Evolutionary conservation across 2,888 invertebrate genomes (phyloP), one percentile per base, ranked within the genome.

Genomic region (Neoaliturus tenellus): DNA sequence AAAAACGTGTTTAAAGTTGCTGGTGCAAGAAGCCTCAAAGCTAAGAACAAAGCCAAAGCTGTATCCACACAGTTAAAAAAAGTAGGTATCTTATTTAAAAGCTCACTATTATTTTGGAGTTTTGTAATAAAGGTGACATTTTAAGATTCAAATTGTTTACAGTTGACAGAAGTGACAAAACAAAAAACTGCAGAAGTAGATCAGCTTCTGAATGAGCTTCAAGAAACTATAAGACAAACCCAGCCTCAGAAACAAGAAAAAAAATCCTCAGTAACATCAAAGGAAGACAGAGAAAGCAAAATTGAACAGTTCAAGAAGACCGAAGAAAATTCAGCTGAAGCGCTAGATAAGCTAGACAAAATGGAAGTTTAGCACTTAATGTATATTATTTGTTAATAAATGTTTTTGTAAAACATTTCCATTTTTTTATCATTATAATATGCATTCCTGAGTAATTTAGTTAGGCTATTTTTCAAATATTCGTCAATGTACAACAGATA

Each of bases 1-100:
- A 87, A 87, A 55, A 88, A 88, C 87, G 86, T 89, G 81, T 89
- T 85, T 86, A 87, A 89, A 90, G 91, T 88, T 87, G 87, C 89
- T 87, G 88, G 88, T 31, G 87, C 88, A 31, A 86, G 87, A 62
- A 87, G 87, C 82, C 86, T 89, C n/a, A 90, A 90, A 86, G 85
- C 87, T 48, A 88, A 89, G 83, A 89, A 90, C 82, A 90, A 88
- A 83, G 88, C 87, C 14, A 88, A 88, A 78, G 86, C 88, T 28
- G 87, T 88, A 14, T 84, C 85, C 6, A 83, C 84, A 25, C 86
- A 89, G 33, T 84, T 89, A 81, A 89, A 89, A 86, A 88, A 88
- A 86, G 89, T 89, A 86, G 85, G 86, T 35, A 58, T 14, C 62
- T 71, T n/a, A n/a, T 17, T 39, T 25, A 71, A 39, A 71, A 23